Evolutionary conservation across 2,888 invertebrate genomes (phyloP).

Genomic region (Lagria hirta): DNA sequence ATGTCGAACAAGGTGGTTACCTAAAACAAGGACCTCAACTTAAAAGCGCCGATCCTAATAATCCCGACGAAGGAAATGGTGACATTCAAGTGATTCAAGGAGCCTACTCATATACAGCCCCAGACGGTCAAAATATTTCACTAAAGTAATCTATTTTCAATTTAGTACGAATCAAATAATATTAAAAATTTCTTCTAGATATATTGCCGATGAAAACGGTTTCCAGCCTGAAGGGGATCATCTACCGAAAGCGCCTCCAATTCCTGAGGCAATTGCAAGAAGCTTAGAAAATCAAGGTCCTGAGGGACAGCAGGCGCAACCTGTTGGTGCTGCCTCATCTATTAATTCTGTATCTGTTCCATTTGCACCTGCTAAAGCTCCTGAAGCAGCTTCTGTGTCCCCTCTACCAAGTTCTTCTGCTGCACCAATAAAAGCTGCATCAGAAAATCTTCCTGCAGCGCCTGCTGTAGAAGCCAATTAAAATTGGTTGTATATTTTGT

Average conservation of each 20-base stretch:
- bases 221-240: conserved; percentile 69
- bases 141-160: conserved; percentile 55
- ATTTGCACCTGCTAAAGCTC: no score
- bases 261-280: conserved; percentile 43
- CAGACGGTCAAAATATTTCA: conserved; percentile 67
- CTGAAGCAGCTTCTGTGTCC: no score
- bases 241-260: conserved; percentile 59
- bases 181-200: conserved; percentile 53
- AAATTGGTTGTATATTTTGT: no score
- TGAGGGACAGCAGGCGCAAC: conserved; percentile 20
- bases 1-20: conserved; percentile 71
- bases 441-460: no score
- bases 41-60: conserved; percentile 20
- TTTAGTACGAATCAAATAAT: conserved; percentile 9
- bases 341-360: no score
- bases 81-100: conserved; percentile 66
- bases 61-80: conserved; percentile 52
- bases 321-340: no score
- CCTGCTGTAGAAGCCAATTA: no score
- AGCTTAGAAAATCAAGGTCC: conserved; percentile 12
- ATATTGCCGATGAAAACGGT: conserved; percentile 73
- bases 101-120: conserved; percentile 70
- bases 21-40: conserved; percentile 61
- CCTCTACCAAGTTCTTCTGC: no score
- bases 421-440: no score